Percentiles rank a stretch among this genome's conserved stretches.
These are phyloP conservation scores for Nymphalis urticae DNA, from an alignment of 2,888 invertebrate species.

Conservation along the genomic window DNA sequence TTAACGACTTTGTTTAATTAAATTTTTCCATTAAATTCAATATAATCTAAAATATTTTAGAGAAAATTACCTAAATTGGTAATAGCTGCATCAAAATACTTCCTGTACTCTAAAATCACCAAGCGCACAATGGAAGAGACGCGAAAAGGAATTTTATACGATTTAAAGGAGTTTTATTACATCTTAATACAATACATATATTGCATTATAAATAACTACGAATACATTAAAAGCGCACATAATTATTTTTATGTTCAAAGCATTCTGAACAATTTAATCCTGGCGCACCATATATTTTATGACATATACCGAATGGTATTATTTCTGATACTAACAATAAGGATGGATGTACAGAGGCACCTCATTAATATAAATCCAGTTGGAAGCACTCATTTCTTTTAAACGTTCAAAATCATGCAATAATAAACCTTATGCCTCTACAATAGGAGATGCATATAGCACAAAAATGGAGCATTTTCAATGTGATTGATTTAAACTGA, in stretches of 20 bases:
- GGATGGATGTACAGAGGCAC: conserved; percentile 32
- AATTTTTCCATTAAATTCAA: no score
- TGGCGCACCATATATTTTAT: not conserved
- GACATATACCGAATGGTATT: conserved; percentile 17
- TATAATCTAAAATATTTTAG: no score
- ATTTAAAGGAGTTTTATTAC: no score
- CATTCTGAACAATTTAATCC: not conserved
- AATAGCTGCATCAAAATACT: no score
- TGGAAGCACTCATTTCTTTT: conserved; percentile 24
- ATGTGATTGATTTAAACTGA: conserved; percentile 53
- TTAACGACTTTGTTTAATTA: no score
- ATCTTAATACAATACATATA: no score
- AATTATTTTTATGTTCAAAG: not conserved
- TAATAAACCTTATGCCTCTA: conserved; percentile 23
- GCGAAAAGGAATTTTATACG: no score
- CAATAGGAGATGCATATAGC: conserved; percentile 16
- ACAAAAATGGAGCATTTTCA: conserved; percentile 30
- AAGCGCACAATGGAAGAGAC: no score
- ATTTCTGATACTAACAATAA: conserved; percentile 29
- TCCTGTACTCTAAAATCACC: no score
- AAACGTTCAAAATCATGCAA: conserved; percentile 15
- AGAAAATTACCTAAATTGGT: no score
- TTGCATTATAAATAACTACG: no score
- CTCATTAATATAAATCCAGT: conserved; percentile 40
- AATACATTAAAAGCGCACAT: not conserved